Conservation (phyloP, 2,113 vertebrate species). For the Phylloscopus whistleri region DNA sequence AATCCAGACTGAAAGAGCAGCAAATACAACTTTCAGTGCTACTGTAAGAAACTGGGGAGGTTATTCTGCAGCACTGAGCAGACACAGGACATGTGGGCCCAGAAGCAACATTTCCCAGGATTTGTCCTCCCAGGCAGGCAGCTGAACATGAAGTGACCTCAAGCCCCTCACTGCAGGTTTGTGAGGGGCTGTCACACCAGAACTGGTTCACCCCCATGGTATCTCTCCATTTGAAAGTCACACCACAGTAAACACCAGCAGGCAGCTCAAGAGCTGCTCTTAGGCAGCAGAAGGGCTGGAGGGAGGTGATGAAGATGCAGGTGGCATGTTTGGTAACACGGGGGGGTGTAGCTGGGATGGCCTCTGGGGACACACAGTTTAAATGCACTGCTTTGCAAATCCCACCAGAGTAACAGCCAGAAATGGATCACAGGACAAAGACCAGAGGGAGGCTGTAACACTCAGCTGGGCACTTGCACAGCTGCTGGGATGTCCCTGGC, state of each 20-base stretch:
- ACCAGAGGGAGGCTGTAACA: background rate
- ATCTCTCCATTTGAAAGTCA: background rate
- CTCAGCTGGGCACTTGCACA: background rate
- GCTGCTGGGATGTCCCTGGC: background rate
- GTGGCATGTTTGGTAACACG: background rate
- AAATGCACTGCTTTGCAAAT: background rate
- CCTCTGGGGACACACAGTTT: background rate
- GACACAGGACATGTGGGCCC: rapidly evolving
- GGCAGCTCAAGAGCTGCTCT: background rate
- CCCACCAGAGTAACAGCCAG: background rate
- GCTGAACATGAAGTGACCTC: background rate
- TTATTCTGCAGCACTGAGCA: background rate
- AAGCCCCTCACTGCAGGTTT: background rate
- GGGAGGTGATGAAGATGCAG: background rate
- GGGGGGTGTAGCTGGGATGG: background rate
- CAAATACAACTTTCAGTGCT: background rate
- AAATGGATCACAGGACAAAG: background rate
- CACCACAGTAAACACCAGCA: background rate
- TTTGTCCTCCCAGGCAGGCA: background rate
- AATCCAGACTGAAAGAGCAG: background rate
- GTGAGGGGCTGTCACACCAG: background rate
- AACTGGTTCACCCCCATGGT: rapidly evolving
- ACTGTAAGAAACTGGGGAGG: background rate
- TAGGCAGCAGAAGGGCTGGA: background rate
- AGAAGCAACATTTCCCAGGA: background rate